phyloP scores from a whole-genome alignment of 1,140 invertebrate genomes.

The Mya arenaria region DNA sequence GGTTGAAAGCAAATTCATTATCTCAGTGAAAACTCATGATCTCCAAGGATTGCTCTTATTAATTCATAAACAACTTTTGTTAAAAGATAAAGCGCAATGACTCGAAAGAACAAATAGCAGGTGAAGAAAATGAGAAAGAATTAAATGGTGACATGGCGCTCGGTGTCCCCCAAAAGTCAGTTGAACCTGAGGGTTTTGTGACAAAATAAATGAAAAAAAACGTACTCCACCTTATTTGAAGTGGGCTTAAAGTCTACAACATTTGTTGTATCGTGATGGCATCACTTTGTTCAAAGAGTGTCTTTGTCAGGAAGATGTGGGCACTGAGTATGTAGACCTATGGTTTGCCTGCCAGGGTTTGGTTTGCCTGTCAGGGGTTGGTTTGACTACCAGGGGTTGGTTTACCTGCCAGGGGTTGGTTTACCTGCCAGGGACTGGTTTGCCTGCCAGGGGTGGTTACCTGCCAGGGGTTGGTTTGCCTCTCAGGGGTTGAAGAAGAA shows the following conservation, averaged over 20 bases:
- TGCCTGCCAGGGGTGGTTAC: no score
- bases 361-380: no score
- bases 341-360: slow-evolving; percentile 97
- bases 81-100: slow-evolving; percentile 78
- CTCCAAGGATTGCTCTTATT: no score
- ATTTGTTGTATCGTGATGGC: slow-evolving; percentile 92
- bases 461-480: no score
- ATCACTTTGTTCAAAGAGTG: slow-evolving; percentile 92
- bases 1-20: no score
- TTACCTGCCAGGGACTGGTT: no score
- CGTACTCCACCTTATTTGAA: slow-evolving; percentile 89
- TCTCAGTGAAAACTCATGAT: no score
- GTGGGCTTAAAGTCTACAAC: slow-evolving; percentile 92
- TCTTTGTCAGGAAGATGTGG: slow-evolving; percentile 89
- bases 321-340: slow-evolving; percentile 87
- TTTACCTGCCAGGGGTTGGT: no score
- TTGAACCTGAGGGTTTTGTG: slow-evolving; percentile 79
- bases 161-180: slow-evolving; percentile 75
- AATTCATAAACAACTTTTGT: no score
- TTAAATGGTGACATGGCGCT: slow-evolving; percentile 76
- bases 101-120: slow-evolving; percentile 79
- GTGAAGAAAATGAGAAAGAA: slow-evolving; percentile 80
- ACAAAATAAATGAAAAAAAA: slow-evolving; percentile 79
- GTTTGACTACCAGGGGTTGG: no score
- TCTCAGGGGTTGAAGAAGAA: slow-evolving; percentile 93